Evolutionary conservation across 2,888 invertebrate species (phyloP).

Genomic region (Rambutsinella grinnellia): DNA sequence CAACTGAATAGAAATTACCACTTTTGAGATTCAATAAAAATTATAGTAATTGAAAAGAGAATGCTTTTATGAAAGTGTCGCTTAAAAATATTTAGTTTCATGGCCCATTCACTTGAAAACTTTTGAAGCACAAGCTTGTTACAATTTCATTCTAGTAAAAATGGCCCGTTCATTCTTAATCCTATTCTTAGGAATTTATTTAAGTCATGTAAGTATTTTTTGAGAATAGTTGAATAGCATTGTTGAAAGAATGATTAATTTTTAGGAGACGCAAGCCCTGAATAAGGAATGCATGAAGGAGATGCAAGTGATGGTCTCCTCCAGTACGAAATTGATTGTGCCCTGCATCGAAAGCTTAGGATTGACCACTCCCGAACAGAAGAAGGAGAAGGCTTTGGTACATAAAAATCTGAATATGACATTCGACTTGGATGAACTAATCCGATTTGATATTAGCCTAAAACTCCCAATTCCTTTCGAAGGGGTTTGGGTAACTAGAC

Average conservation of each 20-base stretch:
- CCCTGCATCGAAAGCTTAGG: conserved; percentile 51
- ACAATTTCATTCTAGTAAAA: too few species aligned
- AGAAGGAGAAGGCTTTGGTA: conserved; percentile 54
- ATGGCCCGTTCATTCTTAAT: too few species aligned
- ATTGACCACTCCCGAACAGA: conserved; percentile 20
- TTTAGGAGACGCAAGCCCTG: conserved; percentile 23
- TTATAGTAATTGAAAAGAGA: too few species aligned
- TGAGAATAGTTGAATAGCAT: neutral
- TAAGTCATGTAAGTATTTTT: neutral
- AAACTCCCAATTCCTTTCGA: neutral
- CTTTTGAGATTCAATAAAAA: too few species aligned
- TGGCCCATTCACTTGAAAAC: too few species aligned
- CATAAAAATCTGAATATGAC: conserved; percentile 22
- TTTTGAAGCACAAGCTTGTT: too few species aligned
- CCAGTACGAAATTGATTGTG: conserved; percentile 40
- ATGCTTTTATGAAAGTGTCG: too few species aligned
- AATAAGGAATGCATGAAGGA: conserved; percentile 38
- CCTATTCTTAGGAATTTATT: neutral
- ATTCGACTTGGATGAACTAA: conserved; percentile 12
- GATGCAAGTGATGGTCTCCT: conserved; percentile 41
- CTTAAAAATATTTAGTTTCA: too few species aligned
- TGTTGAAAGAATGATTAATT: neutral
- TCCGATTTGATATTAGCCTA: too few species aligned
- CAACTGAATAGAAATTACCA: too few species aligned
- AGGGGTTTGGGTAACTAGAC: neutral